Conservation (phyloP, 2,888 invertebrate species). For the Noctua fimbriata region DNA sequence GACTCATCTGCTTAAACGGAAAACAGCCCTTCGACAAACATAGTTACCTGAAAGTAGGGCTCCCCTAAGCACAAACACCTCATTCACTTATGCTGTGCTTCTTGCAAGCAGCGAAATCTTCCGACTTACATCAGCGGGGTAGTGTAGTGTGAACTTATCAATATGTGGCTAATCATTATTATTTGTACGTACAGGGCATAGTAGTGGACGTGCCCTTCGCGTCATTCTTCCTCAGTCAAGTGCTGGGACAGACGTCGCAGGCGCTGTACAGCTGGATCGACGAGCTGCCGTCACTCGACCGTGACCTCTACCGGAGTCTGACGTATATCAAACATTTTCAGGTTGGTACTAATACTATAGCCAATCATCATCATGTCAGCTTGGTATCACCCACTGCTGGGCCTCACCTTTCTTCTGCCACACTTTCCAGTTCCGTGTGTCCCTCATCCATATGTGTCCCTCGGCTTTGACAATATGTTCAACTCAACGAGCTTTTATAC, state of each 20-base stretch:
- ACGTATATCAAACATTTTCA: constrained; percentile 98
- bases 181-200: constrained; percentile 92
- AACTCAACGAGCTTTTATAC: background rate
- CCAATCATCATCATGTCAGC: background rate
- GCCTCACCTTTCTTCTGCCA: background rate
- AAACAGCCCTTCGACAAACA: background rate
- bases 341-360: constrained; percentile 69
- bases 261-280: constrained; percentile 99
- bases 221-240: constrained; percentile 99
- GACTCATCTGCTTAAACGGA: background rate
- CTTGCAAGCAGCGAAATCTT: background rate
- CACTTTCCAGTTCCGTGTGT: background rate
- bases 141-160: background rate
- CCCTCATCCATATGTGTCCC: background rate
- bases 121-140: background rate
- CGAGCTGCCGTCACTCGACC: constrained; percentile 98
- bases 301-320: constrained; percentile 98
- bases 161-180: background rate
- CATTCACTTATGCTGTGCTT: background rate
- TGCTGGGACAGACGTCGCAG: constrained; percentile 97
- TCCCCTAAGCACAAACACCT: background rate
- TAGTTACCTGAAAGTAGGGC: background rate
- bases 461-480: background rate
- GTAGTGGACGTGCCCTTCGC: constrained; percentile 99
- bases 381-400: background rate